Percentiles rank a stretch among this genome's conserved stretches.
phyloP scores from a whole-genome alignment of 1,140 invertebrate genomes.

The Leptoteleia sp. region DNA sequence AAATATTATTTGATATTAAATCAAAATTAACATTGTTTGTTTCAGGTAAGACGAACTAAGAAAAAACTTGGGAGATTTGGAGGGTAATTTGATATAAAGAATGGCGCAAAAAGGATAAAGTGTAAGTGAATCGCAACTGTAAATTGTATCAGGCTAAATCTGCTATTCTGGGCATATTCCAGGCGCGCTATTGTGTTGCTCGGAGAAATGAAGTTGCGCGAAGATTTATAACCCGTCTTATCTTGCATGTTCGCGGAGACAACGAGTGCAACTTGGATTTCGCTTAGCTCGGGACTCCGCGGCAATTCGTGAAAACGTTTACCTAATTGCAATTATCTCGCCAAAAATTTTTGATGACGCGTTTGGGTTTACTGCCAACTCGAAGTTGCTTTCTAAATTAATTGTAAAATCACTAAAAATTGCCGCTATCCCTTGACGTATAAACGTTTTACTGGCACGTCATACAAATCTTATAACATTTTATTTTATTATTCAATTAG shows the following conservation, averaged over 20 bases:
- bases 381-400: too few relatives aligned
- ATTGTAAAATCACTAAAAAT: too few relatives aligned
- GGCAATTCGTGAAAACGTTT: constrained; percentile 51
- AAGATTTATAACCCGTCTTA: constrained; percentile 62
- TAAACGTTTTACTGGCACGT: too few relatives aligned
- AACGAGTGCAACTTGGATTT: constrained; percentile 49
- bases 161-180: constrained; percentile 61
- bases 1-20: too few relatives aligned
- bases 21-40: too few relatives aligned
- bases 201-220: constrained; percentile 52
- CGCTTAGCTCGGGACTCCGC: constrained; percentile 41
- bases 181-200: constrained; percentile 46
- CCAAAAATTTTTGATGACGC: too few relatives aligned
- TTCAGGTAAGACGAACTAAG: constrained; percentile 42
- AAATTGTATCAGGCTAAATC: constrained; percentile 61
- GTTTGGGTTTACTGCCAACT: too few relatives aligned
- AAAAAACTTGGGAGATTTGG: constrained; percentile 17
- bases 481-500: too few relatives aligned
- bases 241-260: constrained; percentile 54
- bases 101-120: constrained; percentile 23
- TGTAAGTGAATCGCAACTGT: constrained; percentile 60
- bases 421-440: too few relatives aligned
- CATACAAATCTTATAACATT: too few relatives aligned
- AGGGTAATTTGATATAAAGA: constrained; percentile 27
- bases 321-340: constrained; percentile 50